Evolutionary conservation across 2,113 vertebrate species (phyloP).

Genomic region (Vidua macroura): DNA sequence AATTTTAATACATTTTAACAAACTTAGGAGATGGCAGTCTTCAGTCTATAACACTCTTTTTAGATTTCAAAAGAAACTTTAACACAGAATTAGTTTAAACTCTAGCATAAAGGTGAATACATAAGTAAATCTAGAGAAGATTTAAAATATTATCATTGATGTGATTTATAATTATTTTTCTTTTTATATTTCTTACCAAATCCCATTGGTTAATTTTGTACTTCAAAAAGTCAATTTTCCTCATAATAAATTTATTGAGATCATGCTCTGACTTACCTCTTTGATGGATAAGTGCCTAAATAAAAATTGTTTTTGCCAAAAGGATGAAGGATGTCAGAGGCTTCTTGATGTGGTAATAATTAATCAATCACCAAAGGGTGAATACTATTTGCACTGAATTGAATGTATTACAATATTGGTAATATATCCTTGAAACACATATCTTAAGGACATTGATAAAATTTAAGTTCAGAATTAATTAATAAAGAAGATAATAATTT

Average conservation of each 20-base stretch:
- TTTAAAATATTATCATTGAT: not conserved
- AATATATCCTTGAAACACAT: not conserved
- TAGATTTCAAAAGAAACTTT: not conserved
- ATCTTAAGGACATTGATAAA: not conserved
- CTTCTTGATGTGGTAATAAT: not conserved
- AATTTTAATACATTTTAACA: not conserved
- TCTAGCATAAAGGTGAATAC: not conserved
- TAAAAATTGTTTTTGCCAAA: not conserved
- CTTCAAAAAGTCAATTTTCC: not conserved
- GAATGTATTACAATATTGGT: not conserved
- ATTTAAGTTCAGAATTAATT: not conserved
- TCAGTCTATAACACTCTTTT: not conserved
- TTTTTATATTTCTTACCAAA: not conserved
- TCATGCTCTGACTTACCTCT: not conserved
- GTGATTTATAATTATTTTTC: not conserved
- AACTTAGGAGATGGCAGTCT: not conserved
- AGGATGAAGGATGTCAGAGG: not conserved
- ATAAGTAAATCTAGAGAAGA: not conserved
- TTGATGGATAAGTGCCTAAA: not conserved
- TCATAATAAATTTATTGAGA: not conserved
- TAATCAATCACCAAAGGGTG: not conserved
- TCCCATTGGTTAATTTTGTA: not conserved
- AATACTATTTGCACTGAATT: not conserved
- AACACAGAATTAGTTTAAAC: not conserved
- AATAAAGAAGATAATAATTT: not conserved